Percentiles rank a stretch among this genome's conserved stretches.
phyloP scores from a whole-genome alignment of 1,140 invertebrate genomes.

The Ptiloglossa arizonensis region DNA sequence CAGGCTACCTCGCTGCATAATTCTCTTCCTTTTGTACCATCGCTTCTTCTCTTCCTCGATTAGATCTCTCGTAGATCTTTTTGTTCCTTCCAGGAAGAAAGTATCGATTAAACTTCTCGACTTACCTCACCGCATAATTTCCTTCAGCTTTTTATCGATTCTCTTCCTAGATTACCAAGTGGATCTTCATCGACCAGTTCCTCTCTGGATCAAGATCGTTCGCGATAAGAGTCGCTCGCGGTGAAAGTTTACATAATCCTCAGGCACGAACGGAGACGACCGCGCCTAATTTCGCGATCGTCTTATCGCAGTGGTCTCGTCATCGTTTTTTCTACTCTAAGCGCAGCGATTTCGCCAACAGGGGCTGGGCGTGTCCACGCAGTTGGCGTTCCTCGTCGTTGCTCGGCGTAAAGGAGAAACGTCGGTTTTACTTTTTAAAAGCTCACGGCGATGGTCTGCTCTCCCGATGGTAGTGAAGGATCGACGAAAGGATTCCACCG shows the following conservation, averaged over 20 bases:
- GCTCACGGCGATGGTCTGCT: constrained; percentile 24
- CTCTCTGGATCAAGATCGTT: neutral
- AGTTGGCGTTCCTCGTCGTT: constrained; percentile 37
- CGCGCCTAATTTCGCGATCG: constrained; percentile 38
- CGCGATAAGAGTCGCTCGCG: neutral
- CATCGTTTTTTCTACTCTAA: neutral
- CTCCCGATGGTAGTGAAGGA: constrained; percentile 45
- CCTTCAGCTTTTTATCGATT: too few relatives aligned
- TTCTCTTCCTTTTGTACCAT: too few relatives aligned
- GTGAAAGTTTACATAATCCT: constrained; percentile 57
- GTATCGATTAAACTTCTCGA: too few relatives aligned
- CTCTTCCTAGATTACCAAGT: too few relatives aligned
- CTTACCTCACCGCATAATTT: too few relatives aligned
- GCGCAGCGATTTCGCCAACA: constrained; percentile 34
- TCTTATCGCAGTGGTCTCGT: constrained; percentile 4
- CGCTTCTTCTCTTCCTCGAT: too few relatives aligned
- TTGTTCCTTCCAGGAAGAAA: too few relatives aligned
- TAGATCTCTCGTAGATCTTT: too few relatives aligned
- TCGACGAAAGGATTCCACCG: constrained; percentile 60
- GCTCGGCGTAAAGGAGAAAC: constrained; percentile 57
- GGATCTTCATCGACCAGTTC: too few relatives aligned
- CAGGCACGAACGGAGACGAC: constrained; percentile 17
- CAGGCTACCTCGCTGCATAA: too few relatives aligned
- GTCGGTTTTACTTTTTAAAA: constrained; percentile 70
- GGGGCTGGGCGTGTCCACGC: constrained; percentile 44